Evolutionary conservation across 2,113 vertebrate species (phyloP), one percentile per base, ranked within the genome.

Genomic region (Myocastor coypus): DNA sequence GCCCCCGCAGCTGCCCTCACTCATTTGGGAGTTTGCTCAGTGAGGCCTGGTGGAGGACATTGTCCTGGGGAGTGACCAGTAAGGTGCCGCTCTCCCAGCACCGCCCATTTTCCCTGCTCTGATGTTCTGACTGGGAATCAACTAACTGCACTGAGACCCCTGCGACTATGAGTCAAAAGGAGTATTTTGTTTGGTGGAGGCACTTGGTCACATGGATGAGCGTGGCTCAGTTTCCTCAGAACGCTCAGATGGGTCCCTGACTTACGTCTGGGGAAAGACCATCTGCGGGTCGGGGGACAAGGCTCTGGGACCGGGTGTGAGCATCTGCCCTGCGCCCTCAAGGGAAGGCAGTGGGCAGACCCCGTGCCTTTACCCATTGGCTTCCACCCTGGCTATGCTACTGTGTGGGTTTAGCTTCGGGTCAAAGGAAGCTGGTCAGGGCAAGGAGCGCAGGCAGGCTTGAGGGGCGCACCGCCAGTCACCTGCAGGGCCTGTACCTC

Each of bases 211-310:
- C 37, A 26, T 17, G 20, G 71, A 24, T 24, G 37, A 10, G 7
- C 19, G 55, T 11, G 32, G 20, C 84, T n/a, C 22, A 11, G 50
- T 24, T 24, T 46, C 24, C 52, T 59, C 1, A 2, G 34, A 34
- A 7, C 2, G 2, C 7, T 55, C 4, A 16, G 85, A 3, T 1
- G 8, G 85, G 46, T 8, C 34, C 2, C 2, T 5, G 26, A 12
- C 42, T 0, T 0, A 9, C 5, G 1, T 1, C 30, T 34, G 46
- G 46, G 46, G 75, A 11, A 2, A 11, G 0, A 9, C 37, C 7
- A n/a, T 40, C 71, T 0, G 0, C n/a, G n/a, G 11, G 13, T 4
- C 16, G 3, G 57, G 42, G 3, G 59, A 11, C 1, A 1, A 20
- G 24, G 64, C 50, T 46, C 40, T 6, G 55, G 32, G 68, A 66